These are phyloP conservation scores for Microtus pennsylvanicus DNA, from an alignment of 2,113 vertebrate genomes.

Conservation along the genomic window DNA sequence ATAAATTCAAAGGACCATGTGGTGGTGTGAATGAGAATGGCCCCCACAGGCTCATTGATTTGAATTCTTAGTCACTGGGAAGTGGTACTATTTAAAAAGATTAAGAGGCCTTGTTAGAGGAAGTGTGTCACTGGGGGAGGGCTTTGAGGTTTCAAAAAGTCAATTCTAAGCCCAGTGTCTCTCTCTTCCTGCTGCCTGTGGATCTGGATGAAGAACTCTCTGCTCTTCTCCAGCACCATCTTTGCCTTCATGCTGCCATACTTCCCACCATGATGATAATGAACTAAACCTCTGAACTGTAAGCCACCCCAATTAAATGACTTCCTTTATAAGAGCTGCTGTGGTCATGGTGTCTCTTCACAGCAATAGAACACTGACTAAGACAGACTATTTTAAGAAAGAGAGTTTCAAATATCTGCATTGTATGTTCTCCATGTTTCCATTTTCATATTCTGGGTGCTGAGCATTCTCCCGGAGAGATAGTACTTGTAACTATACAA, in stretches of 20 bases:
- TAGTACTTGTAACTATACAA: neutral
- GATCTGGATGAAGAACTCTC: neutral
- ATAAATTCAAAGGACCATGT: neutral
- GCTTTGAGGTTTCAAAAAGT: neutral
- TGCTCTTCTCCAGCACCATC: neutral
- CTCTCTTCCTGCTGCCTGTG: neutral
- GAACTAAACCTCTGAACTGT: neutral
- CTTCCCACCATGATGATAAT: neutral
- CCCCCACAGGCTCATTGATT: neutral
- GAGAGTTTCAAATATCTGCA: conserved; percentile 15
- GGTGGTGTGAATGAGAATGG: neutral
- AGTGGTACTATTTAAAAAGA: neutral
- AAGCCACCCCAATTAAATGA: neutral
- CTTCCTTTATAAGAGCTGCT: neutral
- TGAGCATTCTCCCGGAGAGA: neutral
- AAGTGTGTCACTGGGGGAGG: neutral
- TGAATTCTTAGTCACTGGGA: neutral
- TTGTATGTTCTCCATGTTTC: neutral
- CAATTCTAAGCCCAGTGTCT: neutral
- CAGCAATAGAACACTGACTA: neutral
- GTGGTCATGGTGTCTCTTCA: neutral
- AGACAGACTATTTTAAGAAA: neutral
- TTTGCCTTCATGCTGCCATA: neutral
- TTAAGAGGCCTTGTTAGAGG: neutral
- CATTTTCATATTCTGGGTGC: conserved; percentile 18